A percentile compares a stretch with the other conserved stretches of the same genome.
These are phyloP conservation scores for Beris morrisii DNA, from an alignment of 2,888 invertebrate species.

Conservation along the genomic window DNA sequence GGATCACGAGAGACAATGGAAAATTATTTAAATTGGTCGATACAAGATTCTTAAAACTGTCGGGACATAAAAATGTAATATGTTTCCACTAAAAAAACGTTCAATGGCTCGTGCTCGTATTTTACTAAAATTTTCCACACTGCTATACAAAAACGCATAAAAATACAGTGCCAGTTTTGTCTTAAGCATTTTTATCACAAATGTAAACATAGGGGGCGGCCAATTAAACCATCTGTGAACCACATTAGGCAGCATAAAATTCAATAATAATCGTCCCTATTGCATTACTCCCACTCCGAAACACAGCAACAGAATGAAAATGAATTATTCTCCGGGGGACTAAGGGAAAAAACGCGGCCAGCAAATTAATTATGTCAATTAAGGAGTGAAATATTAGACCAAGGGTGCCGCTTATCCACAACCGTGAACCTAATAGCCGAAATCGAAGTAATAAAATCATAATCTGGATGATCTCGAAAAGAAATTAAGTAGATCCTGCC, in stretches of 20 bases:
- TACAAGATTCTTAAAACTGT: too few species aligned
- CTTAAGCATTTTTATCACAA: constrained; percentile 20
- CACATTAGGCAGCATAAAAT: constrained; percentile 26
- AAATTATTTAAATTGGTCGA: too few species aligned
- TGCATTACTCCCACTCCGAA: background rate
- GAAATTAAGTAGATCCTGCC: constrained; percentile 18
- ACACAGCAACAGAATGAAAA: constrained; percentile 1
- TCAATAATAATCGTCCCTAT: constrained; percentile 25
- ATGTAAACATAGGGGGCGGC: constrained; percentile 19
- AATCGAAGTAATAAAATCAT: constrained; percentile 28
- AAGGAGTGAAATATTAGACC: constrained; percentile 24
- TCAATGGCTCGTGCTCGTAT: too few species aligned
- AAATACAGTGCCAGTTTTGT: too few species aligned
- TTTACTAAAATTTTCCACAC: too few species aligned
- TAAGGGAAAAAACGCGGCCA: constrained; percentile 19
- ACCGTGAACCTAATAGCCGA: background rate
- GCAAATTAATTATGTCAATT: constrained; percentile 31
- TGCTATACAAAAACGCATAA: too few species aligned
- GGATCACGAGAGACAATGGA: too few species aligned
- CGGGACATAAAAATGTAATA: too few species aligned
- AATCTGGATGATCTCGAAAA: constrained; percentile 11
- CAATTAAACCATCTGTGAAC: constrained; percentile 31
- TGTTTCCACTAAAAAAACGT: too few species aligned
- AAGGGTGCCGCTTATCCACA: background rate
- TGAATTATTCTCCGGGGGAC: constrained; percentile 24